Evolutionary conservation across 1,140 invertebrate genomes (phyloP).

Genomic region (Megalopta genalis): DNA sequence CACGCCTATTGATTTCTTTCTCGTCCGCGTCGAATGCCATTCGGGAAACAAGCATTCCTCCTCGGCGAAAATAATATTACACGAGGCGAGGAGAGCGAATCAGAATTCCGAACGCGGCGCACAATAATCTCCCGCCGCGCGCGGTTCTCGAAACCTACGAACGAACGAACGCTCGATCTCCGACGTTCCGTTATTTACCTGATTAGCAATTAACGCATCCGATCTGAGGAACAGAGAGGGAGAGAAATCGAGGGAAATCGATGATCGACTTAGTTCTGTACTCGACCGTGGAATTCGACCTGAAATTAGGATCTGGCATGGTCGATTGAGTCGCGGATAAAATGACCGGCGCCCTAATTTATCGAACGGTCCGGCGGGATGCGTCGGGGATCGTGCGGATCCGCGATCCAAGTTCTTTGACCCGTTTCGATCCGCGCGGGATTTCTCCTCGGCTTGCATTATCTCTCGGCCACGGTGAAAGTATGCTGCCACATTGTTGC

Average conservation of each 20-base stretch:
- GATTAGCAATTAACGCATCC: conserved; percentile 52
- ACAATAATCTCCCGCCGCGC: no score
- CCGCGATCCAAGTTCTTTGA: conserved; percentile 51
- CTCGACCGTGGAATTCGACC: background rate
- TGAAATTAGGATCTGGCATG: background rate
- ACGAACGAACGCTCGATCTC: conserved; percentile 17
- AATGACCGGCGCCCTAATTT: conserved; percentile 3
- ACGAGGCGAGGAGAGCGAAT: background rate
- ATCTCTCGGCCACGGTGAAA: conserved; percentile 51
- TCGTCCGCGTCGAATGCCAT: no score
- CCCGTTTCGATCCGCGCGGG: conserved; percentile 35
- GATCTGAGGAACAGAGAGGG: conserved; percentile 8
- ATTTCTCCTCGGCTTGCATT: conserved; percentile 37
- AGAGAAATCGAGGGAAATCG: conserved; percentile 39
- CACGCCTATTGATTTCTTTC: no score
- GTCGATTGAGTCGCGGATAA: conserved; percentile 5
- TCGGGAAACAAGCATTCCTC: no score
- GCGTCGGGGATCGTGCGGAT: conserved; percentile 5
- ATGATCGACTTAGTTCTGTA: conserved; percentile 33
- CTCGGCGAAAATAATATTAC: background rate
- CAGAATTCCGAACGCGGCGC: no score
- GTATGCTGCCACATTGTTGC: conserved; percentile 32
- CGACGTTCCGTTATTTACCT: conserved; percentile 49
- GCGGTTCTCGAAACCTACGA: no score
- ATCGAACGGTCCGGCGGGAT: conserved; percentile 23